Conservation (phyloP, 2,888 invertebrate genomes). For the Lasioglossum lativentre region DNA sequence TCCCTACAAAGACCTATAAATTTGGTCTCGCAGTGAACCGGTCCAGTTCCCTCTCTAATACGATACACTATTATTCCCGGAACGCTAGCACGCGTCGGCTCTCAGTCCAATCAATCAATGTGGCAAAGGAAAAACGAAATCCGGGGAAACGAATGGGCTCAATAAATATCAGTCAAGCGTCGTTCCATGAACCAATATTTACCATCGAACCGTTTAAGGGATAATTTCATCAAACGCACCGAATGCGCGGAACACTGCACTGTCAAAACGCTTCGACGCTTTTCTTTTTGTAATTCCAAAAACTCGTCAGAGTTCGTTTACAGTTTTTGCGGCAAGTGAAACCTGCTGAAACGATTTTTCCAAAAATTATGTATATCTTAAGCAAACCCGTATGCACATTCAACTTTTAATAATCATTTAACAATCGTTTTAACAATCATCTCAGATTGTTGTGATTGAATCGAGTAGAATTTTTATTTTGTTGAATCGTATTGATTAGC, state of each 20-base stretch:
- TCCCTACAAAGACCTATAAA: slow-evolving; percentile 35
- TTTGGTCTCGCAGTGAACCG: slow-evolving; percentile 35
- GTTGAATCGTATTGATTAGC: too few relatives aligned
- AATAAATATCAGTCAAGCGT: slow-evolving; percentile 45
- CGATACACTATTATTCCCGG: slow-evolving; percentile 50
- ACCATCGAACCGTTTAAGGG: slow-evolving; percentile 19
- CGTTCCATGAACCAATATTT: slow-evolving; percentile 40
- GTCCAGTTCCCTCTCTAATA: slow-evolving; percentile 40
- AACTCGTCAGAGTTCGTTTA: neutral
- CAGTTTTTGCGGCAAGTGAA: neutral
- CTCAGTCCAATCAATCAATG: slow-evolving; percentile 41
- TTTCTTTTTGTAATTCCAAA: neutral
- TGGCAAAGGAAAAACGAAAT: slow-evolving; percentile 42
- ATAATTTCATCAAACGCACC: slow-evolving; percentile 37
- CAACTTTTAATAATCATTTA: too few relatives aligned
- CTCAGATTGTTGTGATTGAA: too few relatives aligned
- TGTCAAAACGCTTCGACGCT: slow-evolving; percentile 1
- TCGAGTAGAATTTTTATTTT: too few relatives aligned
- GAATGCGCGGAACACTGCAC: neutral
- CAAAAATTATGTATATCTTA: neutral
- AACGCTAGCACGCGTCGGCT: slow-evolving; percentile 30
- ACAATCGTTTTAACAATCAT: too few relatives aligned
- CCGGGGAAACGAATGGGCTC: slow-evolving; percentile 38
- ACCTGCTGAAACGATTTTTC: neutral
- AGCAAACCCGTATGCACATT: too few relatives aligned